A percentile compares a stretch with the other conserved stretches of the same genome.
phyloP scores from a whole-genome alignment of 2,797 vertebrate genomes.

The Moxostoma hubbsi region DNA sequence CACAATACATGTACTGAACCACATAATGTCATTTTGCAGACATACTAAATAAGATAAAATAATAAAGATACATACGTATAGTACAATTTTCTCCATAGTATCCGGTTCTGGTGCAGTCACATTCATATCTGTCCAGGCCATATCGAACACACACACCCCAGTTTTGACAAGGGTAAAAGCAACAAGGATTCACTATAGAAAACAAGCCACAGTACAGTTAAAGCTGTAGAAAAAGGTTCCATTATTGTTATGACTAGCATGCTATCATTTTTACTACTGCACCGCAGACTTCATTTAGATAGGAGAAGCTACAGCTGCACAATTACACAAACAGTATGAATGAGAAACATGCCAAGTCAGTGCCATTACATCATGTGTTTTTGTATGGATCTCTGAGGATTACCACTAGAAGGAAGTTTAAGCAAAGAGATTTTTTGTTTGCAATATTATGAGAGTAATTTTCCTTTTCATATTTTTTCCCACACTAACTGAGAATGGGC shows the following conservation, averaged over 20 bases:
- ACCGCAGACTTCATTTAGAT: background rate
- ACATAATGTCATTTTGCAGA: no score
- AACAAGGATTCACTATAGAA: conserved; percentile 89
- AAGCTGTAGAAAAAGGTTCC: background rate
- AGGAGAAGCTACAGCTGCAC: background rate
- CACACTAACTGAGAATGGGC: no score
- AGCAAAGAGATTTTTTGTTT: background rate
- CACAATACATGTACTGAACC: no score
- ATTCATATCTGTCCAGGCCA: conserved; percentile 79
- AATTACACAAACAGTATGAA: background rate
- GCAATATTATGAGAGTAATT: no score
- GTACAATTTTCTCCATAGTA: conserved; percentile 90
- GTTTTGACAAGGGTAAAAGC: conserved; percentile 92
- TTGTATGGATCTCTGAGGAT: background rate
- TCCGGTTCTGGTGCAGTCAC: conserved; percentile 92
- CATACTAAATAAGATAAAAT: conserved; percentile 48
- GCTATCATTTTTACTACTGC: background rate
- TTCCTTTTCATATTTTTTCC: no score
- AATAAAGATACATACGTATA: conserved; percentile 77
- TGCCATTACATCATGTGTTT: background rate
- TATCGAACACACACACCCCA: conserved; percentile 86
- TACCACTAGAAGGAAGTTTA: background rate
- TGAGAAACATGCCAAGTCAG: background rate
- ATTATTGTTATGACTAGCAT: background rate
- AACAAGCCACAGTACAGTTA: background rate